Conservation (phyloP, 2,797 vertebrate genomes). For the Lagorchestes hirsutus region DNA sequence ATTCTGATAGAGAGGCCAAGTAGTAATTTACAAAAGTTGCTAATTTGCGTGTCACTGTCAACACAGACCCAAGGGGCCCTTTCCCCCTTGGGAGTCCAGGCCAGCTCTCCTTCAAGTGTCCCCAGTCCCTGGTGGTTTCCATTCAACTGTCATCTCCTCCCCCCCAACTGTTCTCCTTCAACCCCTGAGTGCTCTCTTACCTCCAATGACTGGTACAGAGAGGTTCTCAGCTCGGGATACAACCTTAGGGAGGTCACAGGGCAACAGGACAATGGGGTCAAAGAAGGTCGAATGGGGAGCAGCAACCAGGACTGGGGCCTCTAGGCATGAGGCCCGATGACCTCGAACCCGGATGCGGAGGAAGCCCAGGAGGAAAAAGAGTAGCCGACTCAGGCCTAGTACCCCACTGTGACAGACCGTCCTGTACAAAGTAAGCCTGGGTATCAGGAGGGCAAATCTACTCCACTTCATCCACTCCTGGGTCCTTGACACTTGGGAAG, state of each 20-base stretch:
- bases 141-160: neutral
- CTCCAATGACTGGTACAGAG: slow-evolving; percentile 92
- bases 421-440: slow-evolving; percentile 71
- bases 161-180: neutral
- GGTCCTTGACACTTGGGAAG: slow-evolving; percentile 10
- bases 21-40: neutral
- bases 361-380: slow-evolving; percentile 91
- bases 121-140: neutral
- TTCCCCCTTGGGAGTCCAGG: neutral
- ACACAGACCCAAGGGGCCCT: neutral
- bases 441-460: slow-evolving; percentile 41
- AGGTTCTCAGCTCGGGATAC: slow-evolving; percentile 93
- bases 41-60: slow-evolving; percentile 49
- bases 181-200: slow-evolving; percentile 86
- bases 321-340: slow-evolving; percentile 86
- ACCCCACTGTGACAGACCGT: slow-evolving; percentile 86
- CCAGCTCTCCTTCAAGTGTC: neutral
- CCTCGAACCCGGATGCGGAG: slow-evolving; percentile 91
- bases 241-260: slow-evolving; percentile 89
- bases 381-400: slow-evolving; percentile 87
- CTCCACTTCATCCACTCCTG: neutral
- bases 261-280: slow-evolving; percentile 90
- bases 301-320: slow-evolving; percentile 92
- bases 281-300: slow-evolving; percentile 93
- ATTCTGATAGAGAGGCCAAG: neutral